phyloP scores from a whole-genome alignment of 2,113 vertebrate genomes.

The Thinocorus orbignyianus region DNA sequence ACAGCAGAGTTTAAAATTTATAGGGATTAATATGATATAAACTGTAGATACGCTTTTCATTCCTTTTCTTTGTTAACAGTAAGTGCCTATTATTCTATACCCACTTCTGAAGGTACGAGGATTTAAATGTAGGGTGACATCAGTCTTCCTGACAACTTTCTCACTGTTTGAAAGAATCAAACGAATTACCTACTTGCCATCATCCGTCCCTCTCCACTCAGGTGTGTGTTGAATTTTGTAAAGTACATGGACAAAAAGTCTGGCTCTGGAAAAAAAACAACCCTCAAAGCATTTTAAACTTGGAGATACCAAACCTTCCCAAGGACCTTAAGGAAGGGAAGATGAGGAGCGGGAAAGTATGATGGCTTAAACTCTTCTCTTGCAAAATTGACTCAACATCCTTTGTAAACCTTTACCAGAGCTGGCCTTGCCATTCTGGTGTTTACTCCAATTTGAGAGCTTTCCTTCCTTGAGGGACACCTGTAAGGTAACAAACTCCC shows the following conservation, averaged over 20 bases:
- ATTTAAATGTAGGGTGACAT: neutral
- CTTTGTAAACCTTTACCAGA: neutral
- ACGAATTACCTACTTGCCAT: neutral
- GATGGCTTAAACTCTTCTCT: neutral
- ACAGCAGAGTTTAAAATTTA: neutral
- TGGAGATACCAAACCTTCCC: neutral
- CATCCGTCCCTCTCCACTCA: neutral
- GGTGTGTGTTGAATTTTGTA: neutral
- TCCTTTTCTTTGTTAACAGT: no score
- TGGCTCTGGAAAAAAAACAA: neutral
- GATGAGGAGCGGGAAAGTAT: neutral
- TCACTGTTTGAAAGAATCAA: neutral
- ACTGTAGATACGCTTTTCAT: no score
- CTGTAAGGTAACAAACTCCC: neutral
- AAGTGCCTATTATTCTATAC: neutral
- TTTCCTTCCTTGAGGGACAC: neutral
- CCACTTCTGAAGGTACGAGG: neutral
- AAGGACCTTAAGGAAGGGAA: neutral
- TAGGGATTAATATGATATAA: neutral
- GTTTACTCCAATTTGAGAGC: neutral
- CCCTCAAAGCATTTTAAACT: neutral
- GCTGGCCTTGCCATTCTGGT: neutral
- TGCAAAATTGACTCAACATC: neutral
- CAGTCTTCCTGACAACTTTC: neutral
- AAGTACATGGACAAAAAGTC: neutral